A percentile compares a stretch with the other conserved stretches of the same genome.
Conservation (phyloP, 2,797 vertebrate genomes). For the Melanotaenia trifasciata region DNA sequence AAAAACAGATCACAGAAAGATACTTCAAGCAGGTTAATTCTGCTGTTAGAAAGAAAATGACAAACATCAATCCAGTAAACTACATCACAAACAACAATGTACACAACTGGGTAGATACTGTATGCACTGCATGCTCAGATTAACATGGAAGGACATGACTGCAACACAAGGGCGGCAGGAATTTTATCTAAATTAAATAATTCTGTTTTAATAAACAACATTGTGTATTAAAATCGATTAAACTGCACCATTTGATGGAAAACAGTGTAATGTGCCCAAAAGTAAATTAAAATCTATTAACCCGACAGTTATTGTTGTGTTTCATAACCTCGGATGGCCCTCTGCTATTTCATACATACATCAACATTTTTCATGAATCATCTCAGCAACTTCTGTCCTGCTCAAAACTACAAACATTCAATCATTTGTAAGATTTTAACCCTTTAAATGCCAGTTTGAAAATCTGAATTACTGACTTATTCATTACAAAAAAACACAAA, state of each 20-base stretch:
- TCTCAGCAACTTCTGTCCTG: too few relatives aligned
- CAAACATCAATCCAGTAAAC: constrained; percentile 39
- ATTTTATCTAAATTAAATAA: too few relatives aligned
- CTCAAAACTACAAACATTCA: too few relatives aligned
- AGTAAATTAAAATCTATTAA: background rate
- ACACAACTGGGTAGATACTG: background rate
- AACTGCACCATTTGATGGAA: background rate
- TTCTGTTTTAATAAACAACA: too few relatives aligned
- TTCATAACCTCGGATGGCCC: too few relatives aligned
- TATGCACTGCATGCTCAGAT: too few relatives aligned
- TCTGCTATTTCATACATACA: too few relatives aligned
- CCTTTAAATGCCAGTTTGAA: too few relatives aligned
- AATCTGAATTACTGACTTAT: too few relatives aligned
- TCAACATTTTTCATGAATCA: too few relatives aligned
- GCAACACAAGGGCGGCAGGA: background rate
- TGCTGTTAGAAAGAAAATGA: constrained; percentile 42
- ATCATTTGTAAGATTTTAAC: too few relatives aligned
- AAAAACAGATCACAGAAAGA: constrained; percentile 44
- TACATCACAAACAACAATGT: constrained; percentile 30
- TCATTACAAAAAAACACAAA: too few relatives aligned
- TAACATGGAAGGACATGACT: background rate
- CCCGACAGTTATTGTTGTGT: background rate
- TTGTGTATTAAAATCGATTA: background rate
- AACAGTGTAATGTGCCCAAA: background rate
- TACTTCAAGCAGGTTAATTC: constrained; percentile 31